Conservation (phyloP, 2,888 invertebrate species). For the Cabera pusaria region DNA sequence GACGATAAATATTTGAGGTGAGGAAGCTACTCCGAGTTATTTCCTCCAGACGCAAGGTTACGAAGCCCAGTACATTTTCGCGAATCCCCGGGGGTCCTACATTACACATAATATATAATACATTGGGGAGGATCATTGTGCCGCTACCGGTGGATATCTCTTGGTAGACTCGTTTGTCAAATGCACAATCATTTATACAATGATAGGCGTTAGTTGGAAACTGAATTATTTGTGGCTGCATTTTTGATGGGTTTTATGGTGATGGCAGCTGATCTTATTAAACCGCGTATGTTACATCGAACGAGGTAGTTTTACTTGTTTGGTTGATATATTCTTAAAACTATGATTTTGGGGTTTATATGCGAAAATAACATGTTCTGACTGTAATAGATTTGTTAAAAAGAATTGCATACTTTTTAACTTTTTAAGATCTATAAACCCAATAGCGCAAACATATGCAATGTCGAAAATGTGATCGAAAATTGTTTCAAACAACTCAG, state of each 20-base stretch:
- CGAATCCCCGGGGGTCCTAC: conserved; percentile 65
- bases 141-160: conserved; percentile 76
- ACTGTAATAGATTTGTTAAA: too few species aligned
- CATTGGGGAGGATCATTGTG: conserved; percentile 77
- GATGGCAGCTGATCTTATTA: too few species aligned
- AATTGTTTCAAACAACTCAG: too few species aligned
- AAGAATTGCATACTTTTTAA: too few species aligned
- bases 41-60: conserved; percentile 41
- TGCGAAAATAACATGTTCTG: too few species aligned
- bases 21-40: conserved; percentile 50
- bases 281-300: too few species aligned
- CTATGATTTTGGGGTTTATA: too few species aligned
- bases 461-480: too few species aligned
- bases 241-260: conserved; percentile 16
- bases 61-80: conserved; percentile 66
- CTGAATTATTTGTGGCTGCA: conserved; percentile 24
- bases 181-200: conserved; percentile 80
- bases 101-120: conserved; percentile 66
- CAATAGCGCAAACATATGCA: too few species aligned
- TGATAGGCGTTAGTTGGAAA: conserved; percentile 46
- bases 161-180: conserved; percentile 81
- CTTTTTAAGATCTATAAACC: too few species aligned
- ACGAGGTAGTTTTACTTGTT: too few species aligned
- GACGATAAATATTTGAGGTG: conserved; percentile 35
- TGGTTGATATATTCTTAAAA: too few species aligned